A percentile compares a stretch with the other conserved stretches of the same genome.
These are phyloP conservation scores for Argynnis bischoffii DNA, from an alignment of 2,888 invertebrate genomes.

Conservation along the genomic window DNA sequence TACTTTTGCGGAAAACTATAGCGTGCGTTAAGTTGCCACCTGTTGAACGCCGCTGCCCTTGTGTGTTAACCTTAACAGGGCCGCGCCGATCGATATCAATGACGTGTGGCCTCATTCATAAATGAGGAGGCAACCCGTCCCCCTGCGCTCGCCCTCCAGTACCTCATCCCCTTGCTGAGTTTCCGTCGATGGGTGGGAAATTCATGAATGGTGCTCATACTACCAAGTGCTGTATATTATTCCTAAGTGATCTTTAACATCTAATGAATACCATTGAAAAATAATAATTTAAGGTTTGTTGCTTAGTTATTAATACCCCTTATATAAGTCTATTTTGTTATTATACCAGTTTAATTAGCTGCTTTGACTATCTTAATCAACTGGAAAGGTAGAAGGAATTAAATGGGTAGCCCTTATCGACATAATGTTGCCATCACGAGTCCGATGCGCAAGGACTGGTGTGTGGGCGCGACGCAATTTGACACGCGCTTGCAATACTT, in stretches of 20 bases:
- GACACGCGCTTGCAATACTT: constrained; percentile 71
- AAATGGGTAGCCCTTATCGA: constrained; percentile 33
- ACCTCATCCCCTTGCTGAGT: constrained; percentile 47
- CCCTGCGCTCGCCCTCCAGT: constrained; percentile 42
- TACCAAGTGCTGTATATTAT: constrained; percentile 34
- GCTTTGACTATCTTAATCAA: constrained; percentile 12
- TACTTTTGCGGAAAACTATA: constrained; percentile 50
- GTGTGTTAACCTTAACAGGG: constrained; percentile 65
- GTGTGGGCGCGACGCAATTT: constrained; percentile 70
- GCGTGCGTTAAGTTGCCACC: constrained; percentile 71
- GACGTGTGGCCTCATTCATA: constrained; percentile 81
- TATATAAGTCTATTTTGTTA: background rate
- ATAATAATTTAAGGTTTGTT: background rate
- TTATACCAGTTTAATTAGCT: constrained; percentile 1
- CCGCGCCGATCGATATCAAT: constrained; percentile 68
- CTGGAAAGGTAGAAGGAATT: constrained; percentile 10
- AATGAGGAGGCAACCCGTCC: constrained; percentile 63
- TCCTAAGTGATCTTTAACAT: constrained; percentile 24
- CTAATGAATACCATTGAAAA: constrained; percentile 2
- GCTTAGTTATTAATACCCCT: background rate
- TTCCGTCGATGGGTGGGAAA: constrained; percentile 53
- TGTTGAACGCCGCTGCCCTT: constrained; percentile 73
- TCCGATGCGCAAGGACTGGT: constrained; percentile 40
- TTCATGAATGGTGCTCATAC: constrained; percentile 73
- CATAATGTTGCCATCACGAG: constrained; percentile 38